Conservation (phyloP, 2,888 invertebrate genomes). For the Dermolepida albohirtum region DNA sequence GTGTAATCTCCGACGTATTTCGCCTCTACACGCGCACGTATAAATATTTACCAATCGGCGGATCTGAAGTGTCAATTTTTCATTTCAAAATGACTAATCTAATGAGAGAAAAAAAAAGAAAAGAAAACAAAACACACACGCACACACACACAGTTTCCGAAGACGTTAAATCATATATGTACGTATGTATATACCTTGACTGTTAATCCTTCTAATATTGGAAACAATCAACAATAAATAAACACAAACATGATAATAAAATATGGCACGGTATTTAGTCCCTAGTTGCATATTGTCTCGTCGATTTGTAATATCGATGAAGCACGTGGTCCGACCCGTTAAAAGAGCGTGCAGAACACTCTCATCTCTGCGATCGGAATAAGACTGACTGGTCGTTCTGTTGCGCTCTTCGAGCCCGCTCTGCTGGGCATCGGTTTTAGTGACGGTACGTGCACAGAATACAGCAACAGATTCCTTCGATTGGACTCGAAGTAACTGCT, state of each 20-base stretch:
- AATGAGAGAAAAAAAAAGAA: too few relatives aligned
- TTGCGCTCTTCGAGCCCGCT: not conserved
- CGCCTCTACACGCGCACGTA: too few relatives aligned
- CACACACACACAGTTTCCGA: too few relatives aligned
- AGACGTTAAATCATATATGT: too few relatives aligned
- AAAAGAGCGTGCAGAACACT: constrained; percentile 28
- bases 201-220: constrained; percentile 13
- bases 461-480: not conserved
- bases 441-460: not conserved
- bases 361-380: constrained; percentile 41
- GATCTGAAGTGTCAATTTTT: too few relatives aligned
- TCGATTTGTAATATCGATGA: constrained; percentile 13
- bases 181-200: constrained; percentile 17
- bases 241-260: constrained; percentile 18
- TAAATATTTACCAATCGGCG: too few relatives aligned
- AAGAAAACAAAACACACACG: too few relatives aligned
- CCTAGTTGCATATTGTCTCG: constrained; percentile 20
- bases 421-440: too few relatives aligned
- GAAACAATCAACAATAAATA: constrained; percentile 19
- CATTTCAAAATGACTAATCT: too few relatives aligned
- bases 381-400: constrained; percentile 38
- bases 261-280: constrained; percentile 9
- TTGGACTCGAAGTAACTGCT: constrained; percentile 3
- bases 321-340: constrained; percentile 38
- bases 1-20: too few relatives aligned